Evolutionary conservation across 2,113 vertebrate genomes (phyloP).

Genomic region (Ailuropoda melanoleuca): DNA sequence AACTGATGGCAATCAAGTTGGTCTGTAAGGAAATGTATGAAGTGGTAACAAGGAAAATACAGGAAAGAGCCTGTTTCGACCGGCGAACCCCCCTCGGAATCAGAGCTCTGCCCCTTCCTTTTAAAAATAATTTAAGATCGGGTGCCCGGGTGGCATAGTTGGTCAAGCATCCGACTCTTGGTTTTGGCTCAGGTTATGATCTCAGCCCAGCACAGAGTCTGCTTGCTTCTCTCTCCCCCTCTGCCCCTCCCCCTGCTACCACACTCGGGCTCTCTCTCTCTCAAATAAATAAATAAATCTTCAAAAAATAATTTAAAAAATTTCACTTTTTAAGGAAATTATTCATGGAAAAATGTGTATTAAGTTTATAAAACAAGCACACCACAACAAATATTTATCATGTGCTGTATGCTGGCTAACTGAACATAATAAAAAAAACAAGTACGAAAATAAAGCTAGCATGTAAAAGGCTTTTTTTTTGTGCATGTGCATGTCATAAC

Average conservation of each 20-base stretch:
- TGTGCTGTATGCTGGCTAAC: too few relatives aligned
- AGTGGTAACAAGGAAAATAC: neutral
- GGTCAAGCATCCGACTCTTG: neutral
- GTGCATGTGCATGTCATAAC: neutral
- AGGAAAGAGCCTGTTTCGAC: neutral
- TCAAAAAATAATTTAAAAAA: neutral
- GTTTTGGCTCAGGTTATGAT: neutral
- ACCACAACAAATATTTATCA: too few relatives aligned
- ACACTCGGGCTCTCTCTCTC: neutral
- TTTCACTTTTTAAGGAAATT: neutral
- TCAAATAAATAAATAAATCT: neutral
- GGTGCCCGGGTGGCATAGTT: neutral
- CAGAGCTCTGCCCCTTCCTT: neutral
- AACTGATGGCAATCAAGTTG: neutral
- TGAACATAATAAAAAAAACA: neutral
- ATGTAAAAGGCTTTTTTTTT: neutral
- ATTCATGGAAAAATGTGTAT: neutral
- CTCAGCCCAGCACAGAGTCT: neutral
- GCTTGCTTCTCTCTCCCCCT: neutral
- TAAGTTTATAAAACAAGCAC: neutral
- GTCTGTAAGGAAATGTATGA: neutral
- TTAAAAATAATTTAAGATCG: neutral
- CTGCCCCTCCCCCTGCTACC: neutral
- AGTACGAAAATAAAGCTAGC: conserved; percentile 13
- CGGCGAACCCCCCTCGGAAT: neutral